Evolutionary conservation across 2,113 vertebrate species (phyloP), one percentile per base, ranked within the genome.

Genomic region (Oriolus oriolus): DNA sequence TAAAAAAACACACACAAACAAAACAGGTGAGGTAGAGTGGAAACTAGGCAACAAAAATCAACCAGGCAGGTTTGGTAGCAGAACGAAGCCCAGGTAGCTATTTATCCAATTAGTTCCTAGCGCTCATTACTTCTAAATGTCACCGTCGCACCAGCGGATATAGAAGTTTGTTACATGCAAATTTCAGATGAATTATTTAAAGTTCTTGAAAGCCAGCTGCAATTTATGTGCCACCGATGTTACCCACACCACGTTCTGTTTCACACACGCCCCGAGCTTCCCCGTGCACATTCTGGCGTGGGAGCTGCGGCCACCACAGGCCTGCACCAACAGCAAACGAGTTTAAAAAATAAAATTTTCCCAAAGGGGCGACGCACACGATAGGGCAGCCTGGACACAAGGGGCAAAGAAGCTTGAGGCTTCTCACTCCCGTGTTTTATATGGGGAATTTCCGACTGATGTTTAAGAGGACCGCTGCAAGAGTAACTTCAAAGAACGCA

Each of bases 61-160:
- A 22, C 27, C 11, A 18, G 33, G 19, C 11, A 18, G 33, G 19
- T 44, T 44, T 28, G 39, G 45, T 1, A 26, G 14, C 35, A 65
- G 35, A 87, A 84, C 0, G 42, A 89, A 90, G 11, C 13, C 27
- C 49, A 42, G 20, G 20, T 3, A 69, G 8, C 6, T n/a, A 21
- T 37, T 54, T 13, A 33, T 5, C 26, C 45, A 61, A 16, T 41
- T 60, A 64, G 20, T 4, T 68, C 22, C 60, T 5, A 56, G 35
- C 0, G 2, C 11, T 66, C 12, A 0, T 70, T 61, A 41, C 21
- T 45, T 30, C 41, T 27, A 50, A 63, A 14, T 2, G 22, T 30
- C 63, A 13, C 21, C 0, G 1, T 8, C 0, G 0, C 27, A n/a
- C 11, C 61, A 37, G 52, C 5, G 10, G 31, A 47, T 20, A 31